phyloP scores from a whole-genome alignment of 2,113 vertebrate species.

The Xiphophorus couchianus region DNA sequence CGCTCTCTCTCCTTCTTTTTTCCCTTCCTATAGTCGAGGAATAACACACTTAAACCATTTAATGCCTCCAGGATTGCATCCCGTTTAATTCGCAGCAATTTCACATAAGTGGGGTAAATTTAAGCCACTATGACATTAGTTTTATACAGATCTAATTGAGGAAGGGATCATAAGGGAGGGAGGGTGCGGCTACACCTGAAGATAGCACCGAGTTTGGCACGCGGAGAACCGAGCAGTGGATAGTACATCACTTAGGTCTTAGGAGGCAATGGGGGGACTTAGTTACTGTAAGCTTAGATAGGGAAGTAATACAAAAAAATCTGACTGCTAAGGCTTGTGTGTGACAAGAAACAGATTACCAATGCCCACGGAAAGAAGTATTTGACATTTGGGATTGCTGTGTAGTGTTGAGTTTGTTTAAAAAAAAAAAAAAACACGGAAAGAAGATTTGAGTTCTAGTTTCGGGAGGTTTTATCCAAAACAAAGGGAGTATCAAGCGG shows the following conservation, averaged over 20 bases:
- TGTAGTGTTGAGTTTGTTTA: slow-evolving; percentile 71
- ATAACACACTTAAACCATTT: slow-evolving; percentile 85
- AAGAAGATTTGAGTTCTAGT: slow-evolving; percentile 59
- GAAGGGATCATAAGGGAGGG: slow-evolving; percentile 71
- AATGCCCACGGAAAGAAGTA: slow-evolving; percentile 58
- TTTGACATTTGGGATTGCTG: slow-evolving; percentile 66
- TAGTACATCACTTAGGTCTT: slow-evolving; percentile 72
- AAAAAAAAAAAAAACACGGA: slow-evolving; percentile 18
- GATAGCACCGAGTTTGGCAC: slow-evolving; percentile 70
- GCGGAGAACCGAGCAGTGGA: slow-evolving; percentile 64
- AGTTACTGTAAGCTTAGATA: slow-evolving; percentile 74
- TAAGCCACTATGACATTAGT: slow-evolving; percentile 82
- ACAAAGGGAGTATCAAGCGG: slow-evolving; percentile 65
- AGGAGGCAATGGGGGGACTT: slow-evolving; percentile 72
- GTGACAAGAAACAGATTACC: slow-evolving; percentile 77
- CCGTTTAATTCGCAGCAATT: slow-evolving; percentile 77
- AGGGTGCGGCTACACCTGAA: slow-evolving; percentile 79
- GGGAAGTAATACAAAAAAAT: slow-evolving; percentile 61
- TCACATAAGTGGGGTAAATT: slow-evolving; percentile 78
- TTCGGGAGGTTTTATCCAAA: slow-evolving; percentile 57
- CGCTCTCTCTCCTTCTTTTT: not conserved
- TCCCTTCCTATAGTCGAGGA: slow-evolving; percentile 77
- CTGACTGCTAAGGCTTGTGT: slow-evolving; percentile 62
- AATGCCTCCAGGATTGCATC: slow-evolving; percentile 80
- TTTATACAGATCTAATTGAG: slow-evolving; percentile 83